Conservation (phyloP, 2,797 vertebrate species). For the Periparus ater region DNA sequence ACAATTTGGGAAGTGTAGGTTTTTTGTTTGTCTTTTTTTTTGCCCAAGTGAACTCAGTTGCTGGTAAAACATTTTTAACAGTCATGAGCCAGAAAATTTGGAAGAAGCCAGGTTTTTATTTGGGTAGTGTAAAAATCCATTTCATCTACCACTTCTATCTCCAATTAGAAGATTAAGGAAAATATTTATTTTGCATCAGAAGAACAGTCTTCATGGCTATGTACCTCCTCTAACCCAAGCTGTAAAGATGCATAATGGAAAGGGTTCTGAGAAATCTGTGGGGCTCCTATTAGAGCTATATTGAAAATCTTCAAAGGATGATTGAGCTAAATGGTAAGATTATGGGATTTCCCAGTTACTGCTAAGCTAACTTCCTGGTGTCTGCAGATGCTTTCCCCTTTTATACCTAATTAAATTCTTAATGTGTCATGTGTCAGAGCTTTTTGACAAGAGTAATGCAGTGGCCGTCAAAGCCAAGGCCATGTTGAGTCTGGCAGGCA, state of each 20-base stretch:
- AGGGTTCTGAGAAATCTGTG: background rate
- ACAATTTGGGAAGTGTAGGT: background rate
- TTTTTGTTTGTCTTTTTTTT: background rate
- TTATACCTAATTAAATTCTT: background rate
- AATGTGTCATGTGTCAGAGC: background rate
- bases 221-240: background rate
- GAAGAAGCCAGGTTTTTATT: background rate
- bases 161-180: background rate
- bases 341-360: background rate
- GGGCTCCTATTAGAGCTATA: background rate
- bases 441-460: background rate
- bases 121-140: background rate
- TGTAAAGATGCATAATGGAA: background rate
- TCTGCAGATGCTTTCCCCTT: background rate
- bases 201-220: background rate
- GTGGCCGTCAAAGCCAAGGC: background rate
- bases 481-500: background rate
- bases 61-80: background rate
- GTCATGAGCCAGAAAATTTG: background rate
- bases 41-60: background rate
- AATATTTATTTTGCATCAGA: background rate
- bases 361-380: background rate
- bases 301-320: background rate
- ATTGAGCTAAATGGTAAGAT: background rate
- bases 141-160: background rate